phyloP scores from a whole-genome alignment of 2,888 invertebrate genomes.

The Prosapia bicincta region DNA sequence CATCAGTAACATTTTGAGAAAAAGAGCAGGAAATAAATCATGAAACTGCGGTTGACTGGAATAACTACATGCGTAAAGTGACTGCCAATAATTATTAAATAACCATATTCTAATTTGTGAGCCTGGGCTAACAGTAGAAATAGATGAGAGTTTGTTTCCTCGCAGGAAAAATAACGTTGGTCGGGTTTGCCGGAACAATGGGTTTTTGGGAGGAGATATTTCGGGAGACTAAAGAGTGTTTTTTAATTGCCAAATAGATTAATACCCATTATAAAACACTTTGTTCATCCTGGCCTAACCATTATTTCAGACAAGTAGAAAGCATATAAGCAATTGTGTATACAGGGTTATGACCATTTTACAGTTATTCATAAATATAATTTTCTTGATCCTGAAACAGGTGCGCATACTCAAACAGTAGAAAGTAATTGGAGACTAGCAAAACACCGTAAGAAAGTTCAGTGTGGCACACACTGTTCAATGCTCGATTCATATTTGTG shows the following conservation, averaged over 20 bases:
- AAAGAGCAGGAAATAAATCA: slow-evolving; percentile 8
- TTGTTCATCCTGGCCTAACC: neutral
- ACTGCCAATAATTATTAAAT: neutral
- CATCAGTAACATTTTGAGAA: slow-evolving; percentile 8
- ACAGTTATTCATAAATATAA: too few relatives aligned
- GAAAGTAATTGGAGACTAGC: too few relatives aligned
- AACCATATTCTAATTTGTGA: slow-evolving; percentile 8
- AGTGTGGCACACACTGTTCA: too few relatives aligned
- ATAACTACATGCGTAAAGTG: too few relatives aligned
- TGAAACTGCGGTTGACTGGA: slow-evolving; percentile 18
- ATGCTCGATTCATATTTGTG: too few relatives aligned
- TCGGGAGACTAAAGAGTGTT: slow-evolving; percentile 10
- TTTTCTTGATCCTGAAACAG: too few relatives aligned
- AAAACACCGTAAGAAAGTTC: too few relatives aligned
- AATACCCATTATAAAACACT: slow-evolving; percentile 3
- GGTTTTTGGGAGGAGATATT: slow-evolving; percentile 11
- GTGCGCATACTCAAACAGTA: neutral
- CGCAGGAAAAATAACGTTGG: slow-evolving; percentile 17
- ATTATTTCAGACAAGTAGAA: neutral
- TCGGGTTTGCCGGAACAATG: slow-evolving; percentile 1
- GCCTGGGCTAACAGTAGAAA: slow-evolving; percentile 1
- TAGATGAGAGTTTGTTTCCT: too few relatives aligned
- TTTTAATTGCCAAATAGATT: slow-evolving; percentile 6
- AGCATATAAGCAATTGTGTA: neutral
- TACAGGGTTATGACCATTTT: too few relatives aligned